Base-by-base conservation (phyloP, 2,888 invertebrate genomes). In the Archips xylosteana region DNA sequence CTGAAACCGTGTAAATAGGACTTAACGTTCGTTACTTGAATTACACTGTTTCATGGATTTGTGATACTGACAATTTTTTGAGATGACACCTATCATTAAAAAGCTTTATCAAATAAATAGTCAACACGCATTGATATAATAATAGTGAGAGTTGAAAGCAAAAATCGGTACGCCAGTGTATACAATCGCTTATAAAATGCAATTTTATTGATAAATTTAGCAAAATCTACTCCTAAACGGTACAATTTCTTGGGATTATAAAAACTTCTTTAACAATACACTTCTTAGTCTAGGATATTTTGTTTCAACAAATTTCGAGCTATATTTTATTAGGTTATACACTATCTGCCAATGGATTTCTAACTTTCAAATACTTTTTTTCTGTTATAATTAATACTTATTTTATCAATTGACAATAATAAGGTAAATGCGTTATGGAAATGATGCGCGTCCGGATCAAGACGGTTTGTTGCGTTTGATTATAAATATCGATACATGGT, bases 351-450 rank as follows among this genome's bases (percentile, higher is more conserved):
- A 79, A 82, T 76, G 61, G 78, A 51, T 68, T 78, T 62, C 47
- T 75, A 75, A 61, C 77, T 80, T 76, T 80, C 75, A 70, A 76
- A 77, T 77, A 79, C 76, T 77, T 77, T 78, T 78, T 62, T 73
- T 57, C 57, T 57, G 57, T 57, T 57, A 57, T 32, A 57, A 47
- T 73, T 64, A 72, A 64, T 69, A 64, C 68, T 78, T 75, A 76
- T 54, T 65, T 79, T 84, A 82, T 79, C 81, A 83, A 83, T 83
- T 84, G 85, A 83, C 83, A 79, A 80, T 68, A 70, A 78, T 66
- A 73, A 69, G 73, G 73, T 83, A 75, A 76, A 79, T 79, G 77
- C 75, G 67, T 68, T 76, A 75, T 60, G 75, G 74, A 70, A 79
- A 76, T 80, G 76, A 83, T 70, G n/a, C 42, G 15, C 34, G 60